phyloP scores from a whole-genome alignment of 2,797 vertebrate species.

The Sternarchorhynchus goeldii region DNA sequence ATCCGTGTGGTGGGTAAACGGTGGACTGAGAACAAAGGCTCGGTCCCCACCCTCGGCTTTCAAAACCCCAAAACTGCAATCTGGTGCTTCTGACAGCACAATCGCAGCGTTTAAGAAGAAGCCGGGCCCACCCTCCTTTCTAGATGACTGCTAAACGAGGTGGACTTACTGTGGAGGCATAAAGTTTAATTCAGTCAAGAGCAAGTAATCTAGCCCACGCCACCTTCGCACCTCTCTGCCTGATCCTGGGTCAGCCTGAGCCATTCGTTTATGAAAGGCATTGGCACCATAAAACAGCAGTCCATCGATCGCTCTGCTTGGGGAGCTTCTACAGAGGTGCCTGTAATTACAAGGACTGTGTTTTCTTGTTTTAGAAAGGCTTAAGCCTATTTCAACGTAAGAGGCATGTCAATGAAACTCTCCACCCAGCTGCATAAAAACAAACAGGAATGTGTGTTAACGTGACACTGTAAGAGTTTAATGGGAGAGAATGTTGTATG shows the following conservation, averaged over 20 bases:
- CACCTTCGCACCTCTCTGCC: constrained; percentile 56
- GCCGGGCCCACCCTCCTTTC: constrained; percentile 10
- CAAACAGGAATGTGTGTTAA: constrained; percentile 25
- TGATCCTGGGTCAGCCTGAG: constrained; percentile 63
- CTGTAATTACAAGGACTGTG: constrained; percentile 49
- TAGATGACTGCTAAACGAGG: constrained; percentile 56
- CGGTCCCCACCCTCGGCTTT: not conserved
- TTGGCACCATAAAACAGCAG: constrained; percentile 53
- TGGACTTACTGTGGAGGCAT: constrained; percentile 63
- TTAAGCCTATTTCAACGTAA: constrained; percentile 56
- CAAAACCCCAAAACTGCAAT: not conserved
- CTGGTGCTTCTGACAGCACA: not conserved
- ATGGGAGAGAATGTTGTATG: not conserved
- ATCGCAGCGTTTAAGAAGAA: constrained; percentile 37
- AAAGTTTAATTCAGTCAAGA: constrained; percentile 62
- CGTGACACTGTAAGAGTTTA: not conserved
- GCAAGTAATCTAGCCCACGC: constrained; percentile 63
- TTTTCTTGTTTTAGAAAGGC: constrained; percentile 56
- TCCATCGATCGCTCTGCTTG: constrained; percentile 60
- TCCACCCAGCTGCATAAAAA: constrained; percentile 54
- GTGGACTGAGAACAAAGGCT: not conserved
- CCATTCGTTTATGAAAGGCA: constrained; percentile 64
- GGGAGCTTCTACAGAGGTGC: constrained; percentile 52
- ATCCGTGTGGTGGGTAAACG: not conserved
- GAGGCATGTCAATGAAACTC: constrained; percentile 42